Base-by-base conservation (phyloP, 2,888 invertebrate species). In the Trachelus stipa region DNA sequence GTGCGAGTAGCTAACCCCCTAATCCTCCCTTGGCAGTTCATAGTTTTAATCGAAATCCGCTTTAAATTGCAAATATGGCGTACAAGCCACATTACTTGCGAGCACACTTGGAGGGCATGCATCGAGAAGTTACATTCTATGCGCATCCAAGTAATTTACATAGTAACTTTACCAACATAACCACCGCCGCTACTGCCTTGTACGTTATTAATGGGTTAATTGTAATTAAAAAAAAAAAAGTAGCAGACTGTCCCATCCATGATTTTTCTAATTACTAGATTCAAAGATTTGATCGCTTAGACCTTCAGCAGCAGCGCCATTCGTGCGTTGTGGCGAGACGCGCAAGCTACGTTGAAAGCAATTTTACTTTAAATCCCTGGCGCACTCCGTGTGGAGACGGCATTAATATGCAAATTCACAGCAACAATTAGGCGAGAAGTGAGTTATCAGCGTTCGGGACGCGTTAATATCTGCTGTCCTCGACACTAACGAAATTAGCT, bases 31-130 rank as follows among this genome's bases (percentile, higher is more conserved):
- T 73, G 79, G 79, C 74, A 81, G 82, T 84, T 80, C 81, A 80
- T 81, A 83, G 83, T 82, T 86, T 85, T 85, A 84, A 84, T 86
- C 83, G 83, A 81, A 80, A 83, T 82, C 82, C 77, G 81, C 82
- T 85, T 84, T 85, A 82, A 86, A 86, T 86, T 84, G 84, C 84
- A 84, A 83, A 86, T 85, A 81, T 71, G 76, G 81, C 75, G 77
- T 81, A 73, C 74, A 75, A 69, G 74, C 78, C 68, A 79, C 71
- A 79, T 80, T 77, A 73, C 73, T 68, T 68, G 56, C 73, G 15
- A 12, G 75, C 74, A 74, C 40, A 68, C 34, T 68, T 12, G 31
- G 33, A 34, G 31, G 35, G 37, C 73, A 73, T 31, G 73, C 75
- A 78, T 33, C 74, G 33, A 74, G 56, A 76, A 80, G 76, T 76